Evolutionary conservation across 1,140 invertebrate species (phyloP).

Genomic region (Trachelipus rathkii): DNA sequence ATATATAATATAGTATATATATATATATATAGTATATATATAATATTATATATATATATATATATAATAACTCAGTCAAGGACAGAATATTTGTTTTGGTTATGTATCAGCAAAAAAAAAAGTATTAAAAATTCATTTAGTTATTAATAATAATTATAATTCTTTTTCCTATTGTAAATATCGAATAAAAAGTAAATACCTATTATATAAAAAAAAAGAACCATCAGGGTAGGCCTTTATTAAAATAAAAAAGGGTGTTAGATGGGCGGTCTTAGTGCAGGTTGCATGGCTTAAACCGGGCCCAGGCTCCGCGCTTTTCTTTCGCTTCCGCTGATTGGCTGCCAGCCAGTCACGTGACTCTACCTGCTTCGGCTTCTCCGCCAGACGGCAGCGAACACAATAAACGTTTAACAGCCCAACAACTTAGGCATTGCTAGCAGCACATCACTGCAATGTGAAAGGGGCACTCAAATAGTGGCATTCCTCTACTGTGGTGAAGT

Average conservation of each 20-base stretch:
- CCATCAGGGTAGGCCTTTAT: neutral
- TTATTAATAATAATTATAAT: too few relatives aligned
- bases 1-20: slow-evolving; percentile 15
- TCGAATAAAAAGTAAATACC: too few relatives aligned
- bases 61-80: neutral
- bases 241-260: neutral
- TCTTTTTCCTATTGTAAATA: too few relatives aligned
- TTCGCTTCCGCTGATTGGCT: slow-evolving; percentile 1
- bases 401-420: slow-evolving; percentile 9
- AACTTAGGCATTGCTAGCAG: slow-evolving; percentile 11
- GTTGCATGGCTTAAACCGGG: slow-evolving; percentile 8
- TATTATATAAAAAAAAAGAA: neutral
- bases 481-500: neutral
- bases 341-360: slow-evolving; percentile 3
- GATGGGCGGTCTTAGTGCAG: slow-evolving; percentile 4
- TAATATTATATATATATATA: slow-evolving; percentile 15
- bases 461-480: slow-evolving; percentile 6
- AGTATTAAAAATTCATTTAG: too few relatives aligned
- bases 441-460: slow-evolving; percentile 12
- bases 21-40: slow-evolving; percentile 15
- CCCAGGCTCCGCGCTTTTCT: slow-evolving; percentile 2
- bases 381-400: slow-evolving; percentile 4
- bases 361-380: slow-evolving; percentile 1
- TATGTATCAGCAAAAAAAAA: too few relatives aligned
- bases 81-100: too few relatives aligned